A percentile compares a stretch with the other conserved stretches of the same genome.
Evolutionary conservation across 2,113 vertebrate genomes (phyloP).

Genomic region (Leptobrachium ailaonicum): DNA sequence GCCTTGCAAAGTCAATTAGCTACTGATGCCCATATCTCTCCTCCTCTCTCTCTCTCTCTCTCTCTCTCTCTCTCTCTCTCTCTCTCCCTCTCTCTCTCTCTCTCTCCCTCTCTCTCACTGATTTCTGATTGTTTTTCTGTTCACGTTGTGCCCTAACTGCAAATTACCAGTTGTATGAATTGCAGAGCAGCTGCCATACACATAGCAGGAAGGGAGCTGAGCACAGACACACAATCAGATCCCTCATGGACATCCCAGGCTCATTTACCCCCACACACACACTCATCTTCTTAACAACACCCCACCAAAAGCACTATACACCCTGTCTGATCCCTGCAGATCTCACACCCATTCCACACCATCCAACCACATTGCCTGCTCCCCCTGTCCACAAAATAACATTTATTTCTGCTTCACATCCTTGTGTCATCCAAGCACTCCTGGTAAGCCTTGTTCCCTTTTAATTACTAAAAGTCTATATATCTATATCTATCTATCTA

Average conservation of each 20-base stretch:
- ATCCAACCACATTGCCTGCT: neutral
- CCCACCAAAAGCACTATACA: constrained; percentile 62
- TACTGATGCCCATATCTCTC: constrained; percentile 38
- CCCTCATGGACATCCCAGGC: constrained; percentile 83
- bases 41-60: constrained; percentile 31
- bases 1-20: constrained; percentile 51
- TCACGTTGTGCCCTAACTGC: constrained; percentile 88
- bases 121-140: constrained; percentile 88
- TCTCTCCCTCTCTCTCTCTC: constrained; percentile 13
- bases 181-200: constrained; percentile 83
- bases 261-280: constrained; percentile 65
- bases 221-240: constrained; percentile 88
- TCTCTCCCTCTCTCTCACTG: constrained; percentile 42
- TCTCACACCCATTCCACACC: constrained; percentile 3
- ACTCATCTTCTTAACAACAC: constrained; percentile 71
- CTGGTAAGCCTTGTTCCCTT: constrained; percentile 7
- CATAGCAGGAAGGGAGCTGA: constrained; percentile 81
- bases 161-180: constrained; percentile 92
- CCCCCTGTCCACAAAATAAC: neutral
- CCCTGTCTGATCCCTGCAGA: neutral
- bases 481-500: too few species aligned
- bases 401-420: neutral
- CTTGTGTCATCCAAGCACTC: neutral
- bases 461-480: neutral
- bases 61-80: constrained; percentile 2